Percentiles rank a stretch among this genome's conserved stretches.
Conservation (phyloP, 2,113 vertebrate species). For the Turdus rufiventris region DNA sequence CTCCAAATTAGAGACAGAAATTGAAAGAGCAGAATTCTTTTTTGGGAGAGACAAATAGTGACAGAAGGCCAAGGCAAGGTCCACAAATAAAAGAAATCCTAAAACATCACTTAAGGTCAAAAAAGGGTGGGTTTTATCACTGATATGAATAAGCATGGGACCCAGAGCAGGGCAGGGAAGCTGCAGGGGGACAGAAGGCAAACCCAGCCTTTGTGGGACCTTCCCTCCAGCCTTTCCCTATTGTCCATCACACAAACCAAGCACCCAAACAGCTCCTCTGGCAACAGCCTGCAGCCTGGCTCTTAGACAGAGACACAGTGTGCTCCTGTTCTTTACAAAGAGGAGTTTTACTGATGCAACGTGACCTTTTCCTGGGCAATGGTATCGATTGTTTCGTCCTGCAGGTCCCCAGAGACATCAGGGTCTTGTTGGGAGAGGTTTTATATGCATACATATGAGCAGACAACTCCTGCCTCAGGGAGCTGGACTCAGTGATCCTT, state of each 20-base stretch:
- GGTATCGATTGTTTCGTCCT: not conserved
- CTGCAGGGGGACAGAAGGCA: not conserved
- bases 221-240: not conserved
- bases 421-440: not conserved
- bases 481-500: not conserved
- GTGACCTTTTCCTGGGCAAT: not conserved
- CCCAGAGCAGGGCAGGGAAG: not conserved
- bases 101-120: conserved; percentile 49
- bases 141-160: not conserved
- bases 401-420: not conserved
- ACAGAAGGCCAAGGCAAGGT: conserved; percentile 55
- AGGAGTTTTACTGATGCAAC: not conserved
- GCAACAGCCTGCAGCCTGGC: not conserved
- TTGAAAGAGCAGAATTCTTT: conserved; percentile 52
- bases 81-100: conserved; percentile 60
- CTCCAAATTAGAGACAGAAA: not conserved
- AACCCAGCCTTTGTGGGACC: not conserved
- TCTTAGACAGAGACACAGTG: not conserved
- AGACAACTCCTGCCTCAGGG: not conserved
- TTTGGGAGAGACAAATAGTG: conserved; percentile 40
- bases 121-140: conserved; percentile 4
- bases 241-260: not conserved
- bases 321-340: not conserved
- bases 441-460: not conserved
- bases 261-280: not conserved